Evolutionary conservation across 2,113 vertebrate genomes (phyloP), one percentile per base, ranked within the genome.

Genomic region (Anseranas semipalmata): DNA sequence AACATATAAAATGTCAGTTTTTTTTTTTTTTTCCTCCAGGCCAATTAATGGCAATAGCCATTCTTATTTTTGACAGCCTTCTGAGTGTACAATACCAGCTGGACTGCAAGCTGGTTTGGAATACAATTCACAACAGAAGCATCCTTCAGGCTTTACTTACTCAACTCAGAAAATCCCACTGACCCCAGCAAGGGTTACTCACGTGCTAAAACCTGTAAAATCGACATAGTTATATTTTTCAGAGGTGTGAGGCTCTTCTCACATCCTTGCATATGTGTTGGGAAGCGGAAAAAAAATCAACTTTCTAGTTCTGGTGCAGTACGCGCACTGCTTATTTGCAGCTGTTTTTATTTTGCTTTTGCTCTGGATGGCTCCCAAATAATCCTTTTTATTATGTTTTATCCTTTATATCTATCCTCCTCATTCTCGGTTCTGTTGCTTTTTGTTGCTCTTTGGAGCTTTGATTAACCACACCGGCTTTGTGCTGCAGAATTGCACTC

Each of bases 371-470:
- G 63, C 56, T 90, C 30, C 60, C n/a, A 92, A 93, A 83, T 81
- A 96, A 96, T 94, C 88, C 60, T 95, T 96, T 96, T 93, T 92
- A 96, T 96, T 86, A 86, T 90, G 90, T 81, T 95, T 90, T 89
- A 75, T 87, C 79, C 90, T 90, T 86, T 96, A 70, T 93, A 93
- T 74, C 32, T 92, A 25, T 90, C 88, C 68, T 83, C 25, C 56
- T 90, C 66, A 60, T 83, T 90, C 82, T 90, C 14, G 0, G 39
- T 90, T 90, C 83, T 63, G n/a, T 84, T 92, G 79, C 82, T 52
- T 95, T 96, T 90, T 93, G 85, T 93, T 89, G 92, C 96, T 96
- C 82, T 93, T 95, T 81, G 88, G 95, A 96, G 85, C 88, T 96
- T 90, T 96, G 91, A 96, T 97, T 97, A 97, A 95, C 95, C 87